Base-by-base conservation (phyloP, 2,797 vertebrate species). In the Aphelocoma californica region DNA sequence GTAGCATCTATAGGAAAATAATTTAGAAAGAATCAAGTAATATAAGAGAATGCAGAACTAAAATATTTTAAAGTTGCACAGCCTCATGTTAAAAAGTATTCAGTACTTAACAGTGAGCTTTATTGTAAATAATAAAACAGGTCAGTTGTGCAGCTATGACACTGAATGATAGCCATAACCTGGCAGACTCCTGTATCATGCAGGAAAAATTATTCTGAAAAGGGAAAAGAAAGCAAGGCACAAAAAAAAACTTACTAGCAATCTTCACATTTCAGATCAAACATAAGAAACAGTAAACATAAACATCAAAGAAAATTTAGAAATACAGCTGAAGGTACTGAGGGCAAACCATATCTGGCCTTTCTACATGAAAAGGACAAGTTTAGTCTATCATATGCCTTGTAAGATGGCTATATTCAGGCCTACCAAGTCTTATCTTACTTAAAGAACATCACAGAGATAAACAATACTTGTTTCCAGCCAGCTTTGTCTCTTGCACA, bases 1-100 rank as follows among this genome's bases (percentile, higher is more conserved):
- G 98, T 98, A 99, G 50, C 92, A 96, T 66, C 97, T 98, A 86
- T 6, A 93, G 56, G 47, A n/a, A 74, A 88, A 81, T 31, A 56
- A 90, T 60, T 90, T 18, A 79, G 47, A 86, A 86, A 89, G 38
- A 34, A 79, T 56, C 44, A 72, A 48, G 15, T 44, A 88, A 92
- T n/a, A 32, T 20, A 84, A 78, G 24, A 25, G 18, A 92, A 66
- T 34, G 56, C 7, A 85, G 34, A 92, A 80, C 4, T 53, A 44
- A 71, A 91, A 31, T 45, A 84, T 38, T 78, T 70, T 40, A 14
- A 70, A 28, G 18, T n/a, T 74, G 21, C 54, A 62, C 10, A 82
- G 29, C 7, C 23, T 72, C 29, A 51, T 4, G 17, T 40, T 69
- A 74, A 26, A 53, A 90, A 34, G 7, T 29, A 62, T 40, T 62